Base-by-base conservation (phyloP, 2,888 invertebrate species). In the Lasioglossum villosulum region DNA sequence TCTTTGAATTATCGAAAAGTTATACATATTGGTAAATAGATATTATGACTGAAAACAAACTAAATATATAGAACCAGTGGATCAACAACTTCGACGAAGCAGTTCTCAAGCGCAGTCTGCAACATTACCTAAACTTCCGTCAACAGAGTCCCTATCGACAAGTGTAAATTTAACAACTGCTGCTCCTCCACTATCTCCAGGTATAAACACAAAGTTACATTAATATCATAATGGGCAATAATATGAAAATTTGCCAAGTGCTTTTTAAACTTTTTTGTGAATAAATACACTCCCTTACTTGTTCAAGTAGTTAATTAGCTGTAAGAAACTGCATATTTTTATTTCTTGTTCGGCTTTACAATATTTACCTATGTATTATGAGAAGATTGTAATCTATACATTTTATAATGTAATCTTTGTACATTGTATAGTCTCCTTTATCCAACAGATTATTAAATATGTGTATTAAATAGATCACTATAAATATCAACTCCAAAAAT, bases 51-150 rank as follows among this genome's bases (percentile, higher is more conserved):
- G 86, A 89, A 86, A 87, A 78, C 68, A 82, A 86, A 87, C 89
- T 90, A 88, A 91, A 90, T 90, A 91, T 93, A 83, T 93, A 94
- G 94, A 94, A 89, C 93, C 94, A 83, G 93, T 91, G 84, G 95
- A 95, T 83, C 95, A 94, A 77, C 93, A 94, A 87, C 92, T 93
- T 87, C 93, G 94, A 86, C 91, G 94, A 84, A 93, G 94, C 91
- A 93, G 93, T 82, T 80, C 83, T 78, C 91, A 91, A 84, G 91
- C 90, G 83, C 93, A 94, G 85, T 92, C 92, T 87, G 91, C 93
- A 86, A 91, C 93, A 80, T 92, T 95, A 91, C 91, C 94, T 75
- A 95, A 95, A 90, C 94, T 94, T 90, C 94, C 94, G 88, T 95
- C 95, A 74, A 94, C 94, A 59, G 95, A 95, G 91, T 95, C 95